phyloP scores from a whole-genome alignment of 2,888 invertebrate genomes.

The Metellina segmentata region DNA sequence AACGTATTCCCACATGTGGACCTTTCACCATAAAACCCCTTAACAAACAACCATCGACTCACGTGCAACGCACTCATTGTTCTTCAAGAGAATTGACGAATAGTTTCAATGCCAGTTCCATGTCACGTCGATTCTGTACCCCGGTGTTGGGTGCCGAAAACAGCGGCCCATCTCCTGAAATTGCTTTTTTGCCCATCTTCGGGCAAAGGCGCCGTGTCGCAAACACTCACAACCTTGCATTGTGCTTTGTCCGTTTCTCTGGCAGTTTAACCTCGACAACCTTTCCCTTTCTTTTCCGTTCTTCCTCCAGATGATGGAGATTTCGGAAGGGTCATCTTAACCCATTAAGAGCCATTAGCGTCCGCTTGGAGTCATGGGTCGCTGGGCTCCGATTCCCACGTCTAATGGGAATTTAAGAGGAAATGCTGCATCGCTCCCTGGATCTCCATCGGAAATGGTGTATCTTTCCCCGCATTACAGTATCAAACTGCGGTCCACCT shows the following conservation, averaged over 20 bases:
- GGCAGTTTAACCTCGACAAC: slow-evolving; percentile 48
- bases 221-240: slow-evolving; percentile 41
- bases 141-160: too few relatives aligned
- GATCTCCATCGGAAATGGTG: slow-evolving; percentile 9
- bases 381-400: slow-evolving; percentile 33
- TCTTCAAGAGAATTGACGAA: too few relatives aligned
- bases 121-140: too few relatives aligned
- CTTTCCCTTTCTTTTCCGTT: background rate
- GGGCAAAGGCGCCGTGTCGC: background rate
- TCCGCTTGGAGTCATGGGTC: slow-evolving; percentile 41
- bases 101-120: too few relatives aligned
- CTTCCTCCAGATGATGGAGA: background rate
- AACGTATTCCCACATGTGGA: too few relatives aligned
- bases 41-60: too few relatives aligned
- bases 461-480: background rate
- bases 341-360: slow-evolving; percentile 37
- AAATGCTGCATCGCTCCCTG: background rate
- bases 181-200: too few relatives aligned
- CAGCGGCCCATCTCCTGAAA: too few relatives aligned
- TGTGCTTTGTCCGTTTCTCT: slow-evolving; percentile 38
- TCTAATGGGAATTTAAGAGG: slow-evolving; percentile 19
- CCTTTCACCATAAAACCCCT: too few relatives aligned
- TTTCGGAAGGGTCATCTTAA: slow-evolving; percentile 28
- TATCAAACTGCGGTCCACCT: too few relatives aligned
- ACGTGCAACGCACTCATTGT: too few relatives aligned